Conservation (phyloP, 2,888 invertebrate genomes). For the Ectemnius lituratus region DNA sequence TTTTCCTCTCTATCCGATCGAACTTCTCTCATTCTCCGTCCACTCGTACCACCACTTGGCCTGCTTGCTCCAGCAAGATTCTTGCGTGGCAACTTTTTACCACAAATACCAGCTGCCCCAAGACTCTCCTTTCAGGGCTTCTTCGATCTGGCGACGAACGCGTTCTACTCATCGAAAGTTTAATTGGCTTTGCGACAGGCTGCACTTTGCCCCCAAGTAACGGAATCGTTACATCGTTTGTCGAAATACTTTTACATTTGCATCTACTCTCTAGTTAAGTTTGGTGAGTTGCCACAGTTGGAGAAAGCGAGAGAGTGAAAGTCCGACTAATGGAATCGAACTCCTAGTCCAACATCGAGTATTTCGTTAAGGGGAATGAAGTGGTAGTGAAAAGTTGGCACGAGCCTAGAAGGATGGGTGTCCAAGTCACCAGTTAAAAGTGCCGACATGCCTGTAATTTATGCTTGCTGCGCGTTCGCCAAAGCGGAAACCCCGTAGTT, state of each 20-base stretch:
- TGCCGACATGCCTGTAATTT: constrained; percentile 7
- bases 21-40: not conserved
- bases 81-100: constrained; percentile 32
- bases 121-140: not conserved
- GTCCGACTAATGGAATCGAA: too few relatives aligned
- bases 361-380: too few relatives aligned
- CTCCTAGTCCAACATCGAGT: too few relatives aligned
- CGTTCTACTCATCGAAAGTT: constrained; percentile 29
- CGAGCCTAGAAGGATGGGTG: too few relatives aligned
- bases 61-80: not conserved
- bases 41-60: not conserved
- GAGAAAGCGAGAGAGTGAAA: too few relatives aligned
- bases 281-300: too few relatives aligned
- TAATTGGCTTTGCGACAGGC: constrained; percentile 50
- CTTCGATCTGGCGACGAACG: not conserved
- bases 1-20: constrained; percentile 28
- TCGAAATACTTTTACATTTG: not conserved
- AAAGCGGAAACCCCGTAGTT: constrained; percentile 28
- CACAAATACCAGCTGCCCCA: not conserved
- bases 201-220: constrained; percentile 34
- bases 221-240: constrained; percentile 44
- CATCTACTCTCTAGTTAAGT: too few relatives aligned
- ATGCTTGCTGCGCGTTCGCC: not conserved
- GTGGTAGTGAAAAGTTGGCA: too few relatives aligned
- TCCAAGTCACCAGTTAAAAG: too few relatives aligned